These are phyloP conservation scores for Oreochromis aureus DNA, from an alignment of 2,113 vertebrate species.

Conservation along the genomic window DNA sequence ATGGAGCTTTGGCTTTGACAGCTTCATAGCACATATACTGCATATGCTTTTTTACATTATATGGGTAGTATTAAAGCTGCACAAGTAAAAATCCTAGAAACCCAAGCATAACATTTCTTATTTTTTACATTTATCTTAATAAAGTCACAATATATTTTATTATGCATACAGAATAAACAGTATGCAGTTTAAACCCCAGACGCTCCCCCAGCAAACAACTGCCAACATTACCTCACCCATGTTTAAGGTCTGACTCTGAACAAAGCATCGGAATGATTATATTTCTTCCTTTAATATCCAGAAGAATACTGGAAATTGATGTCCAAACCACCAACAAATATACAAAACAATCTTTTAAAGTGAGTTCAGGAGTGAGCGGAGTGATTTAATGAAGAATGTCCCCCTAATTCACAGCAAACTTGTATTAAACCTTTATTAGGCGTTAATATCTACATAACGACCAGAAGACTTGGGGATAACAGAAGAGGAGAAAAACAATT, in stretches of 20 bases:
- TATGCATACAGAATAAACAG: neutral
- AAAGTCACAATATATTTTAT: neutral
- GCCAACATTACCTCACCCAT: neutral
- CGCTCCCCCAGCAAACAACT: neutral
- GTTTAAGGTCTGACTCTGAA: neutral
- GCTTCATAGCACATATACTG: neutral
- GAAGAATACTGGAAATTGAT: neutral
- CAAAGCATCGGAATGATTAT: neutral
- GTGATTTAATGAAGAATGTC: neutral
- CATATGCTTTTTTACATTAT: neutral
- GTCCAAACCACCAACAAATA: neutral
- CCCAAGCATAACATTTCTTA: neutral
- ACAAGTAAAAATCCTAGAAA: neutral
- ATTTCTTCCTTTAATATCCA: neutral
- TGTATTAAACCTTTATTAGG: neutral
- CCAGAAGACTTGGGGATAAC: neutral
- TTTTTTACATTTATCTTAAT: fast-evolving
- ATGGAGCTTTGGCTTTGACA: neutral
- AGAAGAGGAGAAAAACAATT: neutral
- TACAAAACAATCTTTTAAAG: neutral
- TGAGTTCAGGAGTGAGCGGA: fast-evolving
- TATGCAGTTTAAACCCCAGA: neutral
- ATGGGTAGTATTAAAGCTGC: neutral
- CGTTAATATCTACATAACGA: neutral
- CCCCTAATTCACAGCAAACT: neutral